These are phyloP conservation scores for Poecile montanus DNA, from an alignment of 2,797 vertebrate genomes.

Conservation along the genomic window DNA sequence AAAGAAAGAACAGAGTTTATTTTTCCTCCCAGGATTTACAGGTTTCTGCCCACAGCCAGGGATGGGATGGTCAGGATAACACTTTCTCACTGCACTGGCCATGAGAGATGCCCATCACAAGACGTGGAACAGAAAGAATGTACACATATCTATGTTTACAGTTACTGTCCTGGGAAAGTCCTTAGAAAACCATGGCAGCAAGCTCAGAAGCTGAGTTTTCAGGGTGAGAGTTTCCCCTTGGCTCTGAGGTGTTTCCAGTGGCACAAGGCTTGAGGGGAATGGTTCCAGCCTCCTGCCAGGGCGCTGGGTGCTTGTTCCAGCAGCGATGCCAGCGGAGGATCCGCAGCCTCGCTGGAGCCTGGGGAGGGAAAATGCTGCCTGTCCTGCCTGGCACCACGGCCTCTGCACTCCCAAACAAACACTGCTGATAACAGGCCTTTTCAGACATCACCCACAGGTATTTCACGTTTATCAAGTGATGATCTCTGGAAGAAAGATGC, in stretches of 20 bases:
- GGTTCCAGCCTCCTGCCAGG: neutral
- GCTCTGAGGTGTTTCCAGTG: neutral
- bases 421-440: neutral
- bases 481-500: neutral
- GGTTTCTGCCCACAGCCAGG: too few relatives aligned
- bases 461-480: neutral
- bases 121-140: too few relatives aligned
- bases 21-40: too few relatives aligned
- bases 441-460: neutral
- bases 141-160: too few relatives aligned
- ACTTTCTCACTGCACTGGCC: too few relatives aligned
- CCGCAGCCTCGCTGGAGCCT: too few relatives aligned
- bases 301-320: neutral
- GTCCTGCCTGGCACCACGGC: neutral
- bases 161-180: too few relatives aligned
- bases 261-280: neutral
- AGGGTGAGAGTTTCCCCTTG: neutral
- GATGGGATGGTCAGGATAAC: too few relatives aligned
- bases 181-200: too few relatives aligned
- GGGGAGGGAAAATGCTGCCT: neutral
- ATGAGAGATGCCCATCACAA: too few relatives aligned
- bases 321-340: neutral
- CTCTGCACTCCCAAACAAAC: neutral
- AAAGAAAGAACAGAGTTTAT: too few relatives aligned
- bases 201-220: too few relatives aligned